phyloP scores from a whole-genome alignment of 2,888 invertebrate genomes.

The Sacculina carcini region DNA sequence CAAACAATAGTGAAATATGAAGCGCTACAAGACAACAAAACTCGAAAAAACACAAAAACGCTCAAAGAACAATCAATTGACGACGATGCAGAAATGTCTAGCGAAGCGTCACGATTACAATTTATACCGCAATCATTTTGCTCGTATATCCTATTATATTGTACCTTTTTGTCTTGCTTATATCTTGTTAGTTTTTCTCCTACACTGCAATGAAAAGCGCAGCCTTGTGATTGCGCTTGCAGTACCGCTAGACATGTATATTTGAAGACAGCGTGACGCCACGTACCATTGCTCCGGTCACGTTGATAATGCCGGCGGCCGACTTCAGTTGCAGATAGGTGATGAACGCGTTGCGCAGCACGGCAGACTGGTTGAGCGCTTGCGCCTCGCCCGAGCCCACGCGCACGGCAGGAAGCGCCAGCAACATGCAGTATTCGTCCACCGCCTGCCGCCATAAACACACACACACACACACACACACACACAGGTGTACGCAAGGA shows the following conservation, averaged over 20 bases:
- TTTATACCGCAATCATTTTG: no score
- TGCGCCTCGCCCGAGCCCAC: slow-evolving; percentile 86
- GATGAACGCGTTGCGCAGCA: slow-evolving; percentile 72
- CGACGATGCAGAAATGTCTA: no score
- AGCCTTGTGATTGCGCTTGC: no score
- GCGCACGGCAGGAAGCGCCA: slow-evolving; percentile 43
- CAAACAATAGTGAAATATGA: slow-evolving; percentile 5
- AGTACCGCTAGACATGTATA: no score
- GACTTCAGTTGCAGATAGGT: slow-evolving; percentile 87
- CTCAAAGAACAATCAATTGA: no score
- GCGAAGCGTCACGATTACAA: no score
- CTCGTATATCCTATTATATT: no score
- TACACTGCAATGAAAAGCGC: no score
- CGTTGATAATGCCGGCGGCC: slow-evolving; percentile 95
- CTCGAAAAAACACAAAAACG: neutral
- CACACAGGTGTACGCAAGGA: neutral
- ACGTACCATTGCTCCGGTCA: slow-evolving; percentile 44
- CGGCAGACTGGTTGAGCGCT: slow-evolving; percentile 70
- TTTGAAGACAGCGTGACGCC: no score
- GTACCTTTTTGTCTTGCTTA: no score
- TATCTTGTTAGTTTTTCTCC: no score
- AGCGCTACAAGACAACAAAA: neutral
- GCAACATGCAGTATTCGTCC: slow-evolving; percentile 80
- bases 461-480: neutral
- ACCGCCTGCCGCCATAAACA: slow-evolving; percentile 37